These are phyloP conservation scores for Terrapene triunguis DNA, from an alignment of 2,113 vertebrate genomes.

Conservation along the genomic window DNA sequence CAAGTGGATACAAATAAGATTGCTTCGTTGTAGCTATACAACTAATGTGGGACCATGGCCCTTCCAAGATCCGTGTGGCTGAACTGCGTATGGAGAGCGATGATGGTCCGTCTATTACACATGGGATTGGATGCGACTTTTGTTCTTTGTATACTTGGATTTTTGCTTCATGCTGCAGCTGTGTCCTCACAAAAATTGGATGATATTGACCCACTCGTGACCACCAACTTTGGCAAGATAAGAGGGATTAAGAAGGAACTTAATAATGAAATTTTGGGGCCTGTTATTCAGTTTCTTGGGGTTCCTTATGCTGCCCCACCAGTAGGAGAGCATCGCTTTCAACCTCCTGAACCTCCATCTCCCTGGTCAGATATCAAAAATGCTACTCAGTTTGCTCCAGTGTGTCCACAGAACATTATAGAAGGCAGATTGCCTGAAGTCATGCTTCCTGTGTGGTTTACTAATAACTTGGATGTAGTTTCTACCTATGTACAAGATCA, in stretches of 20 bases:
- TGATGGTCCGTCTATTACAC: constrained; percentile 74
- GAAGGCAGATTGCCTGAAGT: constrained; percentile 97
- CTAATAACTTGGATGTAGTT: constrained; percentile 97
- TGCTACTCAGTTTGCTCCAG: constrained; percentile 94
- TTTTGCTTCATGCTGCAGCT: constrained; percentile 83
- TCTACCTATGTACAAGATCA: constrained; percentile 98
- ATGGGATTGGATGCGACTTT: constrained; percentile 77
- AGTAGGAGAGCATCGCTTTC: constrained; percentile 93
- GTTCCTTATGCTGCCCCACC: constrained; percentile 97
- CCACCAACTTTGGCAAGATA: constrained; percentile 91
- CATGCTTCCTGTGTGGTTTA: constrained; percentile 99
- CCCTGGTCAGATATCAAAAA: constrained; percentile 94
- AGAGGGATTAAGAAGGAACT: constrained; percentile 98
- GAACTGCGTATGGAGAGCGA: constrained; percentile 75
- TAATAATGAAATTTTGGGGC: constrained; percentile 98
- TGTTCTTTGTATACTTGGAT: constrained; percentile 83
- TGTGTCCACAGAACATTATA: constrained; percentile 97
- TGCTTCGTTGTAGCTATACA: constrained; percentile 66
- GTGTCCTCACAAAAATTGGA: constrained; percentile 91
- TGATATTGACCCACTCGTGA: constrained; percentile 93
- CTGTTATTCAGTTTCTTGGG: constrained; percentile 96
- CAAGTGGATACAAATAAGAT: constrained; percentile 85
- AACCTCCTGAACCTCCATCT: constrained; percentile 92
- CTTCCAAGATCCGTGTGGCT: constrained; percentile 80
- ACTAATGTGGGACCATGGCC: constrained; percentile 87